Base-by-base conservation (phyloP, 2,113 vertebrate genomes). In the Cynoglossus semilaevis region DNA sequence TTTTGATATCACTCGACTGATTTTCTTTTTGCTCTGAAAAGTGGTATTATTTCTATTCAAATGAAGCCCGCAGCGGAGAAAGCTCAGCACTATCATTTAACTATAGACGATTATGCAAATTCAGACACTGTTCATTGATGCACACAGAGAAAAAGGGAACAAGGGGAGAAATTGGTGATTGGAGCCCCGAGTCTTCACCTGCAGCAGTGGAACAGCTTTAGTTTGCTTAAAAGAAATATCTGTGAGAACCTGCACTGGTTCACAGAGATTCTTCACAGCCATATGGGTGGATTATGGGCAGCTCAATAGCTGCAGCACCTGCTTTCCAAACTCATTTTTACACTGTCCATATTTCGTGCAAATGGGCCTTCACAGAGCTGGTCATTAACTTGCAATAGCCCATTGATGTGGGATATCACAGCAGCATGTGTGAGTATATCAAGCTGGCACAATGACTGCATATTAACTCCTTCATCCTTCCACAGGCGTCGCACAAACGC, bases 361-460 rank as follows among this genome's bases (percentile, higher is more conserved):
- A 87, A 89, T 89, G 79, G 81, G 55, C 65, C 69, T 84, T 81
- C 72, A 54, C 63, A 67, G 79, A 67, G 51, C 74, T 67, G 79
- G 70, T 85, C 83, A 83, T 87, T 85, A 85, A 75, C 83, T 80
- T 72, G 83, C 81, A 85, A 82, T 75, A 76, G 79, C 79, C 83
- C 76, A 79, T 83, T 84, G 85, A 85, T 83, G 84, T 81, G 56
- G 77, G 79, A 70, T 81, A 85, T 83, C 76, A 85, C 72, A 74
- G 78, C 35, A 19, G 63, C 4, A 22, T 67, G 72, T 79, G 80
- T 81, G 81, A 85, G 75, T 77, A 64, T 84, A 83, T 76, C 71
- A 69, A 77, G 63, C 75, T 61, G 22, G 4, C 70, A 79, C 80
- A 79, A 79, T 74, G 72, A 76, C 61, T 77, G 51, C 79, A 80